These are phyloP conservation scores for Mus caroli DNA, from an alignment of 2,797 vertebrate genomes.

Conservation along the genomic window DNA sequence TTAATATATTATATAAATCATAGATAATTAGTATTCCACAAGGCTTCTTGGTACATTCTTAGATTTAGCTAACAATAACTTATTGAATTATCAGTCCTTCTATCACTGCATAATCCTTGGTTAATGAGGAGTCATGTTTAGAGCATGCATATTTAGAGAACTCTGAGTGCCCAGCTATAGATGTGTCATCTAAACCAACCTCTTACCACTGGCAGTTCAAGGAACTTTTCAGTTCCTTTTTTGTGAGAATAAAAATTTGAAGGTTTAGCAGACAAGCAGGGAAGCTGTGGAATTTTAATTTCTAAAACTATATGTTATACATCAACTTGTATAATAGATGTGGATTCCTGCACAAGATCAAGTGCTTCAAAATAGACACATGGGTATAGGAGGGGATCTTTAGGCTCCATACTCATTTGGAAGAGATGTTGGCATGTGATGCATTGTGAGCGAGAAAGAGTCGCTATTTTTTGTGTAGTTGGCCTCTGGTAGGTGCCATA, in stretches of 20 bases:
- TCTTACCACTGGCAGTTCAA: neutral
- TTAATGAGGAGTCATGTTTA: no score
- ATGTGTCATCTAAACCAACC: neutral
- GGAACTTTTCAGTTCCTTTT: neutral
- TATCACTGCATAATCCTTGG: neutral
- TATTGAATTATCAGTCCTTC: neutral
- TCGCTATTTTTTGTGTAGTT: neutral
- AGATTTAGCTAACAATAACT: neutral
- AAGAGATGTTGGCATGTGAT: neutral
- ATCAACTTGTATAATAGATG: neutral
- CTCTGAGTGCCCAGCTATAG: neutral
- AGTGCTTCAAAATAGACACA: neutral
- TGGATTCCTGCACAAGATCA: neutral
- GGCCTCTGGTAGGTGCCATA: neutral
- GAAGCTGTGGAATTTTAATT: no score
- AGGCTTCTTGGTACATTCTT: neutral
- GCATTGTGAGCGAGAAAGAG: no score
- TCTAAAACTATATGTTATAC: neutral
- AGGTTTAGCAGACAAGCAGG: neutral
- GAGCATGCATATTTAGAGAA: neutral
- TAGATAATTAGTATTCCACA: neutral
- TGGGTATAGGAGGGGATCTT: no score
- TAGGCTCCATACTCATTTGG: rapidly evolving
- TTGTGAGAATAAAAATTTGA: neutral
- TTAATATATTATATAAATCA: no score